A percentile compares a stretch with the other conserved stretches of the same genome.
Conservation (phyloP, 2,113 vertebrate species). For the Tragelaphus imberbis region DNA sequence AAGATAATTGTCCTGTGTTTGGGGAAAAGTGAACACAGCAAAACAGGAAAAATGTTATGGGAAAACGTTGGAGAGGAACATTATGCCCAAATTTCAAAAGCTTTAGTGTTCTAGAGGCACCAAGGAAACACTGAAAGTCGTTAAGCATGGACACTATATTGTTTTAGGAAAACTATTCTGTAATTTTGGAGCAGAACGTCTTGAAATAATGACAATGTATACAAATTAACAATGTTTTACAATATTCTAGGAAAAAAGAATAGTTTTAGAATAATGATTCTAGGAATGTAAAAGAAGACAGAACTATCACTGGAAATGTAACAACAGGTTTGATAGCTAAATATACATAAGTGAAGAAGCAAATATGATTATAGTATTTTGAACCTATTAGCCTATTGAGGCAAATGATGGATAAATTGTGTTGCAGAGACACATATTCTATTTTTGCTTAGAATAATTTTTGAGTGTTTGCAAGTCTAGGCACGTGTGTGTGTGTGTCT, state of each 20-base stretch:
- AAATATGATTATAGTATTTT: background rate
- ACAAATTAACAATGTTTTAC: background rate
- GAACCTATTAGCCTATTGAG: background rate
- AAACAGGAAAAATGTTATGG: background rate
- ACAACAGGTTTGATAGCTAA: background rate
- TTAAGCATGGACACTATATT: background rate
- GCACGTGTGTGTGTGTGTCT: background rate
- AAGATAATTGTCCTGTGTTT: background rate
- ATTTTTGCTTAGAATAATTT: background rate
- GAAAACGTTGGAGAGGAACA: background rate
- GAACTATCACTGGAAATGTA: background rate
- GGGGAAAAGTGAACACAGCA: background rate
- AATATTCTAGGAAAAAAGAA: background rate
- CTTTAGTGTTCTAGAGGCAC: background rate
- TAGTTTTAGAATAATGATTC: background rate
- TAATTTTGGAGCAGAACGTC: background rate
- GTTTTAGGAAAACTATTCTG: background rate
- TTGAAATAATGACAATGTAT: background rate
- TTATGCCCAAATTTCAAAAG: background rate
- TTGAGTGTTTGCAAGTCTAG: background rate
- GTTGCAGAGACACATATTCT: background rate
- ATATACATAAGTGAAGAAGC: background rate
- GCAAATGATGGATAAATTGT: background rate
- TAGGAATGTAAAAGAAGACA: background rate
- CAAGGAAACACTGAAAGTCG: background rate